phyloP scores from a whole-genome alignment of 2,888 invertebrate species.

The Cerastoderma edule region DNA sequence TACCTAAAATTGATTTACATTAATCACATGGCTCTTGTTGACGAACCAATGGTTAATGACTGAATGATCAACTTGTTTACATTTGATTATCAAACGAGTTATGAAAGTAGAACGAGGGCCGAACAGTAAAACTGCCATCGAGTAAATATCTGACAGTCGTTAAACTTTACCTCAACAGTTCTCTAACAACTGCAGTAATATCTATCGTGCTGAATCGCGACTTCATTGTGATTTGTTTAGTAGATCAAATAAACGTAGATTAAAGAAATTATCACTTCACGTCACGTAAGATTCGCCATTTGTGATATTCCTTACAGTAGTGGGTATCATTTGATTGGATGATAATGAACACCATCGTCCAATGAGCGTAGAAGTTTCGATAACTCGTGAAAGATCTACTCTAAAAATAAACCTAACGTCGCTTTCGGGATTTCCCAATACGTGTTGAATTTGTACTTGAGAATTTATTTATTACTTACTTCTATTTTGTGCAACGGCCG shows the following conservation, averaged over 20 bases:
- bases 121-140: conserved; percentile 47
- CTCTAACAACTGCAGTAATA: conserved; percentile 94
- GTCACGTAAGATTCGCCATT: conserved; percentile 18
- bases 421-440: too few species aligned
- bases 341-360: neutral
- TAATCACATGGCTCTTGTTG: too few species aligned
- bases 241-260: neutral
- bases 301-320: neutral
- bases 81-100: neutral
- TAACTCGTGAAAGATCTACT: too few species aligned
- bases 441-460: too few species aligned
- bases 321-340: neutral
- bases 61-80: too few species aligned
- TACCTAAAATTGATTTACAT: too few species aligned
- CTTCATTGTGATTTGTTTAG: conserved; percentile 90
- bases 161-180: conserved; percentile 83
- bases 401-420: too few species aligned
- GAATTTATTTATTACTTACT: too few species aligned
- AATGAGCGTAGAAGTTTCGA: neutral
- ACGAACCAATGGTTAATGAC: too few species aligned
- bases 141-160: too few species aligned
- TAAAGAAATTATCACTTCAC: neutral
- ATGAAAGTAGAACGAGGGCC: neutral
- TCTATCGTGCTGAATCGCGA: conserved; percentile 96
- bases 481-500: too few species aligned